Base-by-base conservation (phyloP, 1,140 invertebrate species). In the Chelonus insularis region DNA sequence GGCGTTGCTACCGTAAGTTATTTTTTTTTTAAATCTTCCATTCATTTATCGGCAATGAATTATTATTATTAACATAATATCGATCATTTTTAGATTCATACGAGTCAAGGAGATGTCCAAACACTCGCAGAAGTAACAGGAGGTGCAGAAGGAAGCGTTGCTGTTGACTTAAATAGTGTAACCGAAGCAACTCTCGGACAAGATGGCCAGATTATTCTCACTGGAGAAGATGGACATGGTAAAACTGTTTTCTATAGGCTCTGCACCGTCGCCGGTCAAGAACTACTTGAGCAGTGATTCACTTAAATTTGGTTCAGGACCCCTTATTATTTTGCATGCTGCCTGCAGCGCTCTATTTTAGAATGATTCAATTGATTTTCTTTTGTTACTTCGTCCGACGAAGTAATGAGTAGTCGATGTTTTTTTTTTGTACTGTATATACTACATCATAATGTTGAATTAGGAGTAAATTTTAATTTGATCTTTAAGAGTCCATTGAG, bases 171-270 rank as follows among this genome's bases (percentile, higher is more conserved):
- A 65, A 93, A 93, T 81, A 89, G 88, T 47, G 91, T 94, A 11
- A 90, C 92, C 2, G 93, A 95, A 80, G 93, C 92, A 16, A 90
- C 90, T 39, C 81, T 95, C 56, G 90, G 89, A 68, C 93, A 94
- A 78, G 94, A 96, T 77, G 95, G 94, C 21, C 95, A 97, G 82
- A 91, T 98, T 68, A 96, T 97, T 71, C 86, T 97, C 62, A 96
- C 94, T 45, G 92, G 92, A 56, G 95, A 96, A 85, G 93, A 95
- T 83, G 91, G 94, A 71, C 93, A 94, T 83, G 92, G 93, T 95
- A 84, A 78, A 82, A 75, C 79, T 75, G 74, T 81, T 81, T 81
- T 80, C 76, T 81, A 82, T 82, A 82, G 79, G 80, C 78, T 82
- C 77, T 82, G 80, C 79, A 79, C 79, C 73, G 78, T 82, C 77